A percentile compares a stretch with the other conserved stretches of the same genome.
These are phyloP conservation scores for Heliconius nattereri DNA, from an alignment of 1,140 invertebrate species.

Conservation along the genomic window DNA sequence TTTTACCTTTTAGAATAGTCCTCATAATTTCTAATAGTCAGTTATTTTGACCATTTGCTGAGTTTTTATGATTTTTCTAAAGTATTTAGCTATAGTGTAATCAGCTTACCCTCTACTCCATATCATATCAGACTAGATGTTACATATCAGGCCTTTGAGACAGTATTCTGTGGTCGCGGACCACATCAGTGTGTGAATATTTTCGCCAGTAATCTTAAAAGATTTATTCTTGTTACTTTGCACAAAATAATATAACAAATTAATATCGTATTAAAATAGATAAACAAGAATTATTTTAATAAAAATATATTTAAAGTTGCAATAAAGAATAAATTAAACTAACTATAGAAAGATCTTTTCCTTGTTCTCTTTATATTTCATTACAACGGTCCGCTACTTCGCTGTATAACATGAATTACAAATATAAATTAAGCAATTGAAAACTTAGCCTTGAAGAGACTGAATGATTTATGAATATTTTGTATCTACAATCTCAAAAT, in stretches of 20 bases:
- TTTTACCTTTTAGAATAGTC: too few relatives aligned
- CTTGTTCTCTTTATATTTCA: constrained; percentile 15
- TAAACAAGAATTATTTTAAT: not conserved
- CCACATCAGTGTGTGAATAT: too few relatives aligned
- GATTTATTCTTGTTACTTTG: too few relatives aligned
- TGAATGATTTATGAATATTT: constrained; percentile 3
- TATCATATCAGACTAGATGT: too few relatives aligned
- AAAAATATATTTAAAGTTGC: not conserved
- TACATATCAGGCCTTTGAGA: too few relatives aligned
- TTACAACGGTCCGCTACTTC: constrained; percentile 6
- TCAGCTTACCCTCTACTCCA: too few relatives aligned
- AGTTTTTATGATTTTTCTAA: too few relatives aligned
- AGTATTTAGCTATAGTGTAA: too few relatives aligned
- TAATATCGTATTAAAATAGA: not conserved
- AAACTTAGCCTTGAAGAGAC: constrained; percentile 5
- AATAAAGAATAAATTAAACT: constrained; percentile 10
- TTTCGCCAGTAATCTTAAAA: too few relatives aligned
- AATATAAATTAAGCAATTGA: constrained; percentile 16
- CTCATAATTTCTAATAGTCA: too few relatives aligned
- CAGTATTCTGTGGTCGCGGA: too few relatives aligned
- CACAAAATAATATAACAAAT: not conserved
- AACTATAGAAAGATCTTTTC: not conserved
- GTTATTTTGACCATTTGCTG: too few relatives aligned
- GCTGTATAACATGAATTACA: constrained; percentile 11
- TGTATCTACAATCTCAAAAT: not conserved